Evolutionary conservation across 2,797 vertebrate species (phyloP), one percentile per base, ranked within the genome.

Genomic region (Tamandua tetradactyla): DNA sequence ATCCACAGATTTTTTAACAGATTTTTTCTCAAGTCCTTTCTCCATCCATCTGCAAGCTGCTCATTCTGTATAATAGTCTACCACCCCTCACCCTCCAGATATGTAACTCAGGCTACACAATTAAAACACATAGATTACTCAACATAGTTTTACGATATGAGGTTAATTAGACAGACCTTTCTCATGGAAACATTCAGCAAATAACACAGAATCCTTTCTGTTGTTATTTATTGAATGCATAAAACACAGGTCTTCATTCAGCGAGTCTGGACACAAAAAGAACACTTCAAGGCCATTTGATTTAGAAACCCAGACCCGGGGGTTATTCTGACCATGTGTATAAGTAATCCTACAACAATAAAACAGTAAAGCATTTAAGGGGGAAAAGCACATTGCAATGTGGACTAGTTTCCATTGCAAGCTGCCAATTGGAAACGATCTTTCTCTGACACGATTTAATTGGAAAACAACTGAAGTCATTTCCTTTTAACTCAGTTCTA

Each of bases 391-490:
- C 49, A 37, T 4, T 57, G 59, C 47, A n/a, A 4, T 57, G 52
- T 18, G 71, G 57, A 92, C 79, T 57, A 91, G 68, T 97, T 97
- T 93, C 95, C 81, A 95, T n/a, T 83, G 52, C 71, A 72, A 83
- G 82, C 52, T 94, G 81, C 91, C 95, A 95, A 40, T 95, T 76
- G 87, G 74, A 89, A 95, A 91, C 82, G 59, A 94, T 95, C 78
- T 95, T 92, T 71, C 82, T 97, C 47, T 95, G 94, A 95, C 87
- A 87, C 66, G 71, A 87, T 87, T 95, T 93, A 94, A 91, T 94
- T 96, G 95, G 87, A 93, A 95, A 96, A 91, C 47, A 6, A 83
- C 68, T 92, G 91, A 96, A 84, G 92, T 94, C 89, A 96, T 96
- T 96, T 97, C 96, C 94, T 96, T 91, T 82, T 59, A 96, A 87